Conservation (phyloP, 2,888 invertebrate species). For the Meiosimyza platycephala region DNA sequence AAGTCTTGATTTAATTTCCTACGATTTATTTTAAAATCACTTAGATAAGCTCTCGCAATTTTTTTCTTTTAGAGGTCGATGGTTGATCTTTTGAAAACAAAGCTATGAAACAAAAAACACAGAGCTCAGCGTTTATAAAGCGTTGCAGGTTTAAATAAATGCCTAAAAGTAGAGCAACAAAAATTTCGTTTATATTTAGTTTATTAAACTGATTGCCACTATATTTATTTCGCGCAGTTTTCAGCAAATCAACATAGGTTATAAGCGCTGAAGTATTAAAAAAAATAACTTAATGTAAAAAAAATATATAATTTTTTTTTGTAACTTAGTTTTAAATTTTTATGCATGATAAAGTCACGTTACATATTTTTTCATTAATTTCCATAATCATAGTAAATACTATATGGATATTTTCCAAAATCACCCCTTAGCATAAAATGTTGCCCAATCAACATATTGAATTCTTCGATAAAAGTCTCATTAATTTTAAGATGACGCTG, state of each 20-base stretch:
- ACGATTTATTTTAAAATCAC: background rate
- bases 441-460: constrained; percentile 57
- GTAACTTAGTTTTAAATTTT: too few relatives aligned
- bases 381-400: background rate
- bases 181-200: background rate
- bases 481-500: constrained; percentile 54
- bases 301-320: too few relatives aligned
- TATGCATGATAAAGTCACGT: too few relatives aligned
- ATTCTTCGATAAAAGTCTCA: constrained; percentile 56
- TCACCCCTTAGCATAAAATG: constrained; percentile 50
- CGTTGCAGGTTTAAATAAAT: background rate
- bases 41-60: constrained; percentile 16
- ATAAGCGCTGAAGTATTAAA: too few relatives aligned
- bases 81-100: background rate
- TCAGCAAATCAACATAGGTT: background rate
- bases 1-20: background rate
- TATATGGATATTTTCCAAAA: constrained; percentile 14
- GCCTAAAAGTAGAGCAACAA: constrained; percentile 2
- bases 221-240: background rate
- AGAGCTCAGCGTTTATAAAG: too few relatives aligned
- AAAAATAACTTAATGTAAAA: too few relatives aligned
- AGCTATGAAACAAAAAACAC: too few relatives aligned
- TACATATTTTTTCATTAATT: too few relatives aligned
- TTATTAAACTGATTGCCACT: background rate
- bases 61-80: background rate